Evolutionary conservation across 1,140 invertebrate genomes (phyloP), one percentile per base, ranked within the genome.

Genomic region (Nasonia longicornis): DNA sequence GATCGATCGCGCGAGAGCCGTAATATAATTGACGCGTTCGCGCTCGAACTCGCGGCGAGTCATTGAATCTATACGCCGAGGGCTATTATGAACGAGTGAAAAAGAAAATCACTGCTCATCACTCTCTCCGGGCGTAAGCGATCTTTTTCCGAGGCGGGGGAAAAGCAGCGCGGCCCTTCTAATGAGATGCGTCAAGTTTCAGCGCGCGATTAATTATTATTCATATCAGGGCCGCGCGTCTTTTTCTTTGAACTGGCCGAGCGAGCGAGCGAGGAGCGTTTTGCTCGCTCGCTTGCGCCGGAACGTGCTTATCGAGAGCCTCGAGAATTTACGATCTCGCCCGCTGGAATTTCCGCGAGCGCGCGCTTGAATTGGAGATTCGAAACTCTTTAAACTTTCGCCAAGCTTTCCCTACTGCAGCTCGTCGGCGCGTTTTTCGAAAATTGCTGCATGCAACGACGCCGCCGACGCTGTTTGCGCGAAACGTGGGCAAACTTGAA

Each of bases 101-200:
- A 42, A 42, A 42, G 38, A 42, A 42, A 42, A 42, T 35, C 31
- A 35, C 31, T 35, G 31, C 31, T 35, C 22, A 22, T 35, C 31
- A 22, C 31, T 35, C 31, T 26, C 31, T 3, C 31, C 31, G 31
- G 31, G 31, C 4, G 4, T 4, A 35, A 35, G 3, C 31, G 31
- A 35, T 35, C 31, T 35, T 6, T 31, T 31, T 31, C 31, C 31
- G 31, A 31, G 31, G 4, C 26, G 26, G 31, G 2, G 31, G 31
- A 31, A 31, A 2, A 31, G 31, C 26, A 26, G 31, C 31, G 78
- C 26, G 26, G 26, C 26, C 26, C 26, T 26, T 26, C 26, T 86
- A 86, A 85, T 86, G 84, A 85, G 83, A 85, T 85, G 84, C 85
- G 84, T 85, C 83, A 85, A 85, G 81, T 86, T 86, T 84, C 38